Evolutionary conservation across 1,140 invertebrate genomes (phyloP), one percentile per base, ranked within the genome.

Genomic region (Helicoverpa armigera): DNA sequence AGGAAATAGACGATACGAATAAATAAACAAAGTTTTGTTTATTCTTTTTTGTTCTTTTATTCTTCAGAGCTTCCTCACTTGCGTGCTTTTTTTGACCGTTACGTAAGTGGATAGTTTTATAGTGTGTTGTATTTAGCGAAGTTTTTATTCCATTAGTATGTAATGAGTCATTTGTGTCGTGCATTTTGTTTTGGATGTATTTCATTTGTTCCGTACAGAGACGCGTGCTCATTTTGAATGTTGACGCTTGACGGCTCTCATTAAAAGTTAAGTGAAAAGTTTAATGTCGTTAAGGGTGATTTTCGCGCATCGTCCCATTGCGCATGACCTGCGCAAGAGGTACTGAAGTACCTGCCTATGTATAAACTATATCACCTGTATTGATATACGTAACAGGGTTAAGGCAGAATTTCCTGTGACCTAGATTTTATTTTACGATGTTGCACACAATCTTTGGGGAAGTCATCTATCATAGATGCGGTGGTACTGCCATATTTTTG

Each of bases 291-390:
- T 88, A 90, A 87, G 82, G 86, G 65, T 81, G 69, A 88, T 78
- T 83, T 85, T 92, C 35, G 82, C 85, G 74, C 82, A 83, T 60
- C 50, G 10, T 2, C 16, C 9, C 81, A 84, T 67, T 90, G 90
- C 91, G 91, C 91, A 92, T 91, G 91, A 88, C 72, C 87, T 91
- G 89, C 89, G 89, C 90, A 91, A 84, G 91, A 91, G 90, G 83
- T 85, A 91, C 85, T 89, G 58, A 79, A 80, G 63, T 29, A 60
- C 35, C 50, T 61, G 56, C 48, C 69, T 83, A 80, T 50, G 65
- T 82, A 81, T 63, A 84, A 83, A 80, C 67, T 79, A 78, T 74
- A 81, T 80, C 56, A 58, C 53, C 60, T 83, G 43, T 84, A 83
- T 87, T 65, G 53, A 67, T 83, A 81, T 72, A 85, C 80, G 82